phyloP scores from a whole-genome alignment of 2,888 invertebrate species.

The Calliphora vomitoria region DNA sequence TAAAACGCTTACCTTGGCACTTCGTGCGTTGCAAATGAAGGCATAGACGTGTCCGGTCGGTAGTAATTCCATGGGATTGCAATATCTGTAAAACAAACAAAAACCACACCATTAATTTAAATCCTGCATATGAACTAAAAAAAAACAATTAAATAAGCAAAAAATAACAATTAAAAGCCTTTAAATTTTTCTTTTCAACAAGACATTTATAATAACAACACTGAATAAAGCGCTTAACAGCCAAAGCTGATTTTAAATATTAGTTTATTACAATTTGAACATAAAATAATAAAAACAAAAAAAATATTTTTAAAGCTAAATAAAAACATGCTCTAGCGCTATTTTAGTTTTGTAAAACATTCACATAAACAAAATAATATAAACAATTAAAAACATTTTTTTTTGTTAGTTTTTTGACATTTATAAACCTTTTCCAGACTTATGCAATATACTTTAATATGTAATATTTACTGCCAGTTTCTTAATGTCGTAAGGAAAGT shows the following conservation, averaged over 20 bases:
- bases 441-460: no score
- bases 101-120: not conserved
- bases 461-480: no score
- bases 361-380: slow-evolving; percentile 5
- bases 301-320: slow-evolving; percentile 20
- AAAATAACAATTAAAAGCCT: slow-evolving; percentile 38
- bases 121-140: not conserved
- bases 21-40: slow-evolving; percentile 82
- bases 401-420: no score
- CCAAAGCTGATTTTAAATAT: slow-evolving; percentile 49
- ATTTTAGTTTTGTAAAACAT: slow-evolving; percentile 27
- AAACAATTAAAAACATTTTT: not conserved
- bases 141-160: slow-evolving; percentile 41
- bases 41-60: slow-evolving; percentile 82
- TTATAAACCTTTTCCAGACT: no score
- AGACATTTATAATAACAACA: slow-evolving; percentile 48
- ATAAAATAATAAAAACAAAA: slow-evolving; percentile 24
- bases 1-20: slow-evolving; percentile 81
- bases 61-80: slow-evolving; percentile 84
- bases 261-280: not conserved
- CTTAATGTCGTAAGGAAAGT: no score
- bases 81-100: slow-evolving; percentile 79
- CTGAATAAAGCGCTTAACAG: slow-evolving; percentile 56
- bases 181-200: slow-evolving; percentile 26
- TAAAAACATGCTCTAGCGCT: slow-evolving; percentile 41